Conservation (phyloP, 2,113 vertebrate genomes). For the Serilophus lunatus region DNA sequence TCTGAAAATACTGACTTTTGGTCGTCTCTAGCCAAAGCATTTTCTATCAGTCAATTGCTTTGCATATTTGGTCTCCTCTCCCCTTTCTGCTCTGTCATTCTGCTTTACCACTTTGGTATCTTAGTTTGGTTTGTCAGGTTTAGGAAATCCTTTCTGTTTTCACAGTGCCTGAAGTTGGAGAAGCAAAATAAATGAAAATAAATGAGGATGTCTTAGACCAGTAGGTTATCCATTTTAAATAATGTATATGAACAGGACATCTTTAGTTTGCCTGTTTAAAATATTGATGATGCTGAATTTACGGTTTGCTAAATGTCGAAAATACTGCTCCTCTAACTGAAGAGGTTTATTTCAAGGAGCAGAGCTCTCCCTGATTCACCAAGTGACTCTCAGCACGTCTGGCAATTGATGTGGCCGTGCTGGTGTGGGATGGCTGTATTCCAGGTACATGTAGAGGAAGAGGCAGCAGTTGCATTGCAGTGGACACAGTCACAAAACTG, state of each 20-base stretch:
- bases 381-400: rapidly evolving
- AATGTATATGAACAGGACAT: neutral
- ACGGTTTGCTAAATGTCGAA: neutral
- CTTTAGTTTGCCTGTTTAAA: neutral
- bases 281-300: neutral
- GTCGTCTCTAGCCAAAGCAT: rapidly evolving
- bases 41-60: neutral
- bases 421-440: neutral
- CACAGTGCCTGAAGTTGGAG: neutral
- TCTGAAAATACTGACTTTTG: neutral
- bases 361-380: neutral
- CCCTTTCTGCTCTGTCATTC: neutral
- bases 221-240: neutral
- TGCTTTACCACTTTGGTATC: neutral
- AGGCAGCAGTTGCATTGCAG: neutral
- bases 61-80: neutral
- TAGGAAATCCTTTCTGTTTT: neutral
- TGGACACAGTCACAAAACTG: neutral
- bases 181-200: neutral
- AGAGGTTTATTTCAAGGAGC: neutral
- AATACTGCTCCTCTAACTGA: neutral
- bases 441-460: rapidly evolving
- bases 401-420: rapidly evolving
- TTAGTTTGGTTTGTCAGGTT: neutral
- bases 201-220: neutral